Percentiles rank a stretch among this genome's conserved stretches.
Conservation (phyloP, 2,797 vertebrate species). For the Trachops cirrhosus region DNA sequence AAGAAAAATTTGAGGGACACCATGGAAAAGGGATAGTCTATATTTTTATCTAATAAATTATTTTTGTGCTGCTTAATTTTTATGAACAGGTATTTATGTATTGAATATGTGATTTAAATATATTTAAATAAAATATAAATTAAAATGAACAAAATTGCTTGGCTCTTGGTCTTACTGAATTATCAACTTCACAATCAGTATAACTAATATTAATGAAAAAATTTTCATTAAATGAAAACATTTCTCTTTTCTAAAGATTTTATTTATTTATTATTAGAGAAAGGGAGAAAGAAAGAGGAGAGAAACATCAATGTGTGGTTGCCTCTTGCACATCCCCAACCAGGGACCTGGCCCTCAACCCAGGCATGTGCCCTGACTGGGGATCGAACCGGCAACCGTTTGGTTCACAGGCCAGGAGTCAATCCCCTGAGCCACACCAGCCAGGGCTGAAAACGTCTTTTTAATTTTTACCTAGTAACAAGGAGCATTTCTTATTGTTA, state of each 20-base stretch:
- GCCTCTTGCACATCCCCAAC: too few species aligned
- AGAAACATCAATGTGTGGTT: too few species aligned
- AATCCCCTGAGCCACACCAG: too few species aligned
- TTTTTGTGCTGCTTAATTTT: not conserved
- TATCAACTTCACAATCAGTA: not conserved
- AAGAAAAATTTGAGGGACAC: not conserved
- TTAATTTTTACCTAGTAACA: not conserved
- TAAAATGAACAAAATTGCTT: not conserved
- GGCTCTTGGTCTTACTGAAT: not conserved
- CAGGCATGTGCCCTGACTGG: too few species aligned
- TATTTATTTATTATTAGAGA: too few species aligned
- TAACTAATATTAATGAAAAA: not conserved
- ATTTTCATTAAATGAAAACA: not conserved
- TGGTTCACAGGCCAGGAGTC: too few species aligned
- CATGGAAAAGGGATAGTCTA: not conserved
- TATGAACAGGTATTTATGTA: not conserved
- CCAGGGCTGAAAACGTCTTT: not conserved
- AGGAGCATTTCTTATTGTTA: not conserved
- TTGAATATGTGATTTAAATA: not conserved
- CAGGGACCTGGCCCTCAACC: too few species aligned
- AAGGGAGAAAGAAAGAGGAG: too few species aligned
- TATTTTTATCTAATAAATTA: not conserved
- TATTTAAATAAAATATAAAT: conserved; percentile 10
- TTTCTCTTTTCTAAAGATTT: not conserved
- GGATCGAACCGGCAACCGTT: too few species aligned